Evolutionary conservation across 1,140 invertebrate species (phyloP).

Genomic region (Chironomus striatipennis): DNA sequence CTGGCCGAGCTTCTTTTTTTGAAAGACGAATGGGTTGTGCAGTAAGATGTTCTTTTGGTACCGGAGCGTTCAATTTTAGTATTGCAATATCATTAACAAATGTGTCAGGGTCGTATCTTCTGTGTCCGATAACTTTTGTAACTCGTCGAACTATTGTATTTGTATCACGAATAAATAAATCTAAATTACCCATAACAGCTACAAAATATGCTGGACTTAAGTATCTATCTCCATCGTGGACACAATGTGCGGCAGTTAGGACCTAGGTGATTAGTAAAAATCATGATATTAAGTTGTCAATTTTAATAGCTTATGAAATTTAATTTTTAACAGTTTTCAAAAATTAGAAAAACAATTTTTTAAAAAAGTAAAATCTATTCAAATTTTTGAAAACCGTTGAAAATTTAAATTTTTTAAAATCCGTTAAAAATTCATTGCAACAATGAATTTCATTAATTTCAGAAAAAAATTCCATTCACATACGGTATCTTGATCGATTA

Average conservation of each 20-base stretch:
- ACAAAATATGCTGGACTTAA: not conserved
- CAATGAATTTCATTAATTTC: no score
- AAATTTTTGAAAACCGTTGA: not conserved
- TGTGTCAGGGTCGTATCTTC: not conserved
- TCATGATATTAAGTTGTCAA: no score
- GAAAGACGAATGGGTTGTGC: not conserved
- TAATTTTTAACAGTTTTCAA: no score
- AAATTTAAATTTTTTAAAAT: no score
- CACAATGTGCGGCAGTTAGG: not conserved
- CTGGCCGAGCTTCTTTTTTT: constrained; percentile 24
- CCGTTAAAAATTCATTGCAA: no score
- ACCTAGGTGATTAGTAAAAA: not conserved
- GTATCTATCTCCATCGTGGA: not conserved
- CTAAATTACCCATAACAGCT: not conserved
- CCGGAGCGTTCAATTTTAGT: not conserved
- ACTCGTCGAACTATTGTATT: not conserved
- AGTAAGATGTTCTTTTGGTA: not conserved
- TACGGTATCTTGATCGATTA: not conserved
- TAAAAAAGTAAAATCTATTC: not conserved
- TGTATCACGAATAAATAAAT: not conserved
- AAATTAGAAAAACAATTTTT: not conserved
- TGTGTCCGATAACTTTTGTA: not conserved
- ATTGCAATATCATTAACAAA: not conserved
- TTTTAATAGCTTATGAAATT: no score
- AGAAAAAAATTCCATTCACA: not conserved